A percentile compares a stretch with the other conserved stretches of the same genome.
Evolutionary conservation across 1,140 invertebrate species (phyloP).

Genomic region (Parasteatoda tepidariorum): DNA sequence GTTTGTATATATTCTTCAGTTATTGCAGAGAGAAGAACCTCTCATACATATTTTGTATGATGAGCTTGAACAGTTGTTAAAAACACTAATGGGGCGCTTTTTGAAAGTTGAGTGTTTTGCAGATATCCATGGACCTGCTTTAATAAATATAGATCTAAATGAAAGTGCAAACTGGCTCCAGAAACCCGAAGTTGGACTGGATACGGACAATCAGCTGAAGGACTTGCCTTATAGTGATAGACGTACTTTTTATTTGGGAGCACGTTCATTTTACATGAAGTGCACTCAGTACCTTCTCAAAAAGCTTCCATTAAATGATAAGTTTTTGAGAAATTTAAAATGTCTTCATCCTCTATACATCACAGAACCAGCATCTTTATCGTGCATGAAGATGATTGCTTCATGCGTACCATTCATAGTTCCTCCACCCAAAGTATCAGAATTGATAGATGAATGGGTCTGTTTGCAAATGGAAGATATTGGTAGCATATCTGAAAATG

Average conservation of each 20-base stretch:
- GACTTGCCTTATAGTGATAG: neutral
- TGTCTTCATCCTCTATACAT: neutral
- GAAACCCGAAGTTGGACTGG: neutral
- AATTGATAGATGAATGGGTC: slow-evolving; percentile 1
- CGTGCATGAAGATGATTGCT: neutral
- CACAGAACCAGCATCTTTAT: neutral
- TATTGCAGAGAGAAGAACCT: slow-evolving; percentile 3
- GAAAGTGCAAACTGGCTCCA: neutral
- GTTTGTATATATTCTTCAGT: neutral
- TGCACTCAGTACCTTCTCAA: neutral
- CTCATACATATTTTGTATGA: neutral
- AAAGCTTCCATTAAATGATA: neutral
- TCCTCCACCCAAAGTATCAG: neutral
- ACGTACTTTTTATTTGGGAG: neutral
- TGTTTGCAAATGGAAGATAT: neutral
- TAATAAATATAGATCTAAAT: neutral
- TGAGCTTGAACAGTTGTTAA: neutral
- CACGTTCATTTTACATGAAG: neutral
- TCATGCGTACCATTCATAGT: neutral
- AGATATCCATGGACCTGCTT: neutral
- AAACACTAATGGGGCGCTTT: neutral
- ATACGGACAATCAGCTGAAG: neutral
- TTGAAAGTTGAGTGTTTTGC: neutral
- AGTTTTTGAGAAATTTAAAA: neutral
- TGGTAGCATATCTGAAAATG: neutral